Conservation (phyloP, 2,888 invertebrate species). For the Ochropacha duplaris region DNA sequence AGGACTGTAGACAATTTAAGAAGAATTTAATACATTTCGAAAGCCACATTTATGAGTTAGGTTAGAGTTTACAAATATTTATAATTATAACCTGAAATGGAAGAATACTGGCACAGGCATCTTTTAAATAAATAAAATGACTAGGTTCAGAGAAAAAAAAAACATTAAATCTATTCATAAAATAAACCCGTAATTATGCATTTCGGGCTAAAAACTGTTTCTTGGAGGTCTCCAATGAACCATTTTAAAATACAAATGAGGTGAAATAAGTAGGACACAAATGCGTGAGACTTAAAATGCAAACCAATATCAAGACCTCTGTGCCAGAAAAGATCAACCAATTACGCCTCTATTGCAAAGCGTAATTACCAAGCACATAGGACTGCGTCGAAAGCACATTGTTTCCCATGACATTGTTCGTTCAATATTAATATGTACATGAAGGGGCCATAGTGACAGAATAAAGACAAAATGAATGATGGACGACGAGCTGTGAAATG, state of each 20-base stretch:
- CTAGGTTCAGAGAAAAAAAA: not conserved
- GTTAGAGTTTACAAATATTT: constrained; percentile 17
- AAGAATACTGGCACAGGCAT: constrained; percentile 3
- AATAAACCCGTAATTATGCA: too few relatives aligned
- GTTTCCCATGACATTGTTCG: constrained; percentile 22
- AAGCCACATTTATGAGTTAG: constrained; percentile 15
- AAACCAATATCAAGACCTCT: not conserved
- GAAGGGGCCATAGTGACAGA: constrained; percentile 43
- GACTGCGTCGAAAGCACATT: constrained; percentile 33
- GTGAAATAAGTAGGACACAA: too few relatives aligned
- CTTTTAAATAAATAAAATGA: not conserved
- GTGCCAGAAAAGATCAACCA: not conserved
- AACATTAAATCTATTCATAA: too few relatives aligned
- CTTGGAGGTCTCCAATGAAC: too few relatives aligned
- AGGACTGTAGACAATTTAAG: constrained; percentile 16
- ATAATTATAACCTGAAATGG: constrained; percentile 5
- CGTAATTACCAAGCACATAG: constrained; percentile 5
- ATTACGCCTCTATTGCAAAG: constrained; percentile 2
- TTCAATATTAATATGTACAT: constrained; percentile 40
- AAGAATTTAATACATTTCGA: constrained; percentile 4
- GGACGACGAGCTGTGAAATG: constrained; percentile 35
- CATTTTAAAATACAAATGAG: too few relatives aligned
- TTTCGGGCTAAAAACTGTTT: not conserved
- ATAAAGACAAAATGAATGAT: constrained; percentile 45
- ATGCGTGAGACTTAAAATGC: too few relatives aligned